phyloP scores from a whole-genome alignment of 1,140 invertebrate species.

The Ridgeia piscesae region DNA sequence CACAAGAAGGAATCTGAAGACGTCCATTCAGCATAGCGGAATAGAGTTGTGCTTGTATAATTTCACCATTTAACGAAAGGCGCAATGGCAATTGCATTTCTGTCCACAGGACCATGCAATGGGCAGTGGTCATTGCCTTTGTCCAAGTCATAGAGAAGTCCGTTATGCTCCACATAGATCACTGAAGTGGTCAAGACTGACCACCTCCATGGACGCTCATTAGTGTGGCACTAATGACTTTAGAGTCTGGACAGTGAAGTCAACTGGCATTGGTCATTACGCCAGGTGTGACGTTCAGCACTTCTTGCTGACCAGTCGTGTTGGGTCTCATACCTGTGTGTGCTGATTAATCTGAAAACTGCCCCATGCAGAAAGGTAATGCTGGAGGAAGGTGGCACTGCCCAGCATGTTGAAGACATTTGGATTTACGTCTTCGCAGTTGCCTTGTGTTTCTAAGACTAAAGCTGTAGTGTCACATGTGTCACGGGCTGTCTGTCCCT shows the following conservation, averaged over 20 bases:
- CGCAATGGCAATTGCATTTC: neutral
- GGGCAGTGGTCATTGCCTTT: neutral
- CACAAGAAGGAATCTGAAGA: neutral
- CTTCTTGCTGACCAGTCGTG: neutral
- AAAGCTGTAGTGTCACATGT: neutral
- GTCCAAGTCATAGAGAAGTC: neutral
- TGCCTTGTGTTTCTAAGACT: neutral
- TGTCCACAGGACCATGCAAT: neutral
- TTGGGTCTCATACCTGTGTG: neutral
- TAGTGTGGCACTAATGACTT: neutral
- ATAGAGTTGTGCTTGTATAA: neutral
- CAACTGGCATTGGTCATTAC: neutral
- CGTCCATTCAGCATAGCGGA: neutral
- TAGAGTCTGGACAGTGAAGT: neutral
- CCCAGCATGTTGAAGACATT: neutral
- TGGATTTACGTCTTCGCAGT: neutral
- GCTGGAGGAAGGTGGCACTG: neutral
- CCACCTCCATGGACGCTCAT: neutral
- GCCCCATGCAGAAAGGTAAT: neutral
- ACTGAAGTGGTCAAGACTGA: neutral
- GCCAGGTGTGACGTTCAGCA: neutral
- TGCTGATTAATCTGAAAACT: neutral
- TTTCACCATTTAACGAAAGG: neutral
- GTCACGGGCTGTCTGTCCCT: neutral
- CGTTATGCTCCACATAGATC: neutral